Percentiles rank a stretch among this genome's conserved stretches.
Evolutionary conservation across 1,140 invertebrate genomes (phyloP).

Genomic region (Meloidogyne floridensis): DNA sequence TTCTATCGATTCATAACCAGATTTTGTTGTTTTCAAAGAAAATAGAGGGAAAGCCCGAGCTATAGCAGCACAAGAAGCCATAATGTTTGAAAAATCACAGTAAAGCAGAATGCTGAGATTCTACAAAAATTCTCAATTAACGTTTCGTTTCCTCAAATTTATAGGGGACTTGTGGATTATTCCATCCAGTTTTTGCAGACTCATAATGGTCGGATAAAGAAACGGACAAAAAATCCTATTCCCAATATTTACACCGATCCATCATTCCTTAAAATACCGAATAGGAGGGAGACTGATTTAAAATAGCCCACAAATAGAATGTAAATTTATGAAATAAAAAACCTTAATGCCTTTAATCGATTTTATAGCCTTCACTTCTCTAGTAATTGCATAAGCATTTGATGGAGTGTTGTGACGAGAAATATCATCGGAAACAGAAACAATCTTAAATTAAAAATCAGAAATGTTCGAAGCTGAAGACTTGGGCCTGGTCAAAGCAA

Average conservation of each 20-base stretch:
- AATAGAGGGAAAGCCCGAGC: constrained; percentile 56
- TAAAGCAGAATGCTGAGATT: constrained; percentile 54
- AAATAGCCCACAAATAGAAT: too few relatives aligned
- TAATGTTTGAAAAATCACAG: constrained; percentile 49
- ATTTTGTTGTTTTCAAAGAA: constrained; percentile 41
- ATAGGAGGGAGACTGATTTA: too few relatives aligned
- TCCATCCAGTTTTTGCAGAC: too few relatives aligned
- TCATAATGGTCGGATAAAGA: too few relatives aligned
- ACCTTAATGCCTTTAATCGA: constrained; percentile 46
- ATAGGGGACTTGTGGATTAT: too few relatives aligned
- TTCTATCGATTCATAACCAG: constrained; percentile 35
- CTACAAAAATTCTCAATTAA: constrained; percentile 23
- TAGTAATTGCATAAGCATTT: constrained; percentile 45
- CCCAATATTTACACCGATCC: too few relatives aligned
- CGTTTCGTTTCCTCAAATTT: too few relatives aligned
- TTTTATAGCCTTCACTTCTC: constrained; percentile 44
- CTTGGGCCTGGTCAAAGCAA: too few relatives aligned
- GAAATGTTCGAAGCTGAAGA: too few relatives aligned
- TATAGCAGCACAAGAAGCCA: constrained; percentile 50
- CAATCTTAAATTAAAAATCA: constrained; percentile 34
- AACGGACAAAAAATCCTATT: too few relatives aligned
- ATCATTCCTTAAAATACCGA: too few relatives aligned
- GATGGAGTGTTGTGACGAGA: constrained; percentile 56
- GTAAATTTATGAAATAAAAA: neutral
- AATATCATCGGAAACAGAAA: constrained; percentile 52